phyloP scores from a whole-genome alignment of 2,113 vertebrate genomes.

The Mus pahari region DNA sequence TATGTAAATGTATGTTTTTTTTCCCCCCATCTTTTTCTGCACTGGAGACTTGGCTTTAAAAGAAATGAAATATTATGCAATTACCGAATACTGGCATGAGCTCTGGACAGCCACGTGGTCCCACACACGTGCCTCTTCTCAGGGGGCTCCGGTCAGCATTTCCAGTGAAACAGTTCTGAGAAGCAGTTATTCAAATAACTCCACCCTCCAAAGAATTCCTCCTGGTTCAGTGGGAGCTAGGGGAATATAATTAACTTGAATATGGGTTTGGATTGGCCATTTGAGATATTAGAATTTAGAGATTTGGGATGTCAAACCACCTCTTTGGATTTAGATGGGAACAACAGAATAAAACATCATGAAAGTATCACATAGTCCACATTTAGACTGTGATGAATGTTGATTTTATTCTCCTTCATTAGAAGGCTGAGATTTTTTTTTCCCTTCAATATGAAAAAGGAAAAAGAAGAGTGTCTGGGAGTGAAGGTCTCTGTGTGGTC shows the following conservation, averaged over 20 bases:
- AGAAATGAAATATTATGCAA: neutral
- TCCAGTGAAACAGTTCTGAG: slow-evolving; percentile 47
- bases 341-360: slow-evolving; percentile 48
- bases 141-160: slow-evolving; percentile 4
- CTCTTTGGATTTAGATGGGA: slow-evolving; percentile 56
- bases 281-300: slow-evolving; percentile 62
- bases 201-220: slow-evolving; percentile 67
- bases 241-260: slow-evolving; percentile 67
- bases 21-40: slow-evolving; percentile 25
- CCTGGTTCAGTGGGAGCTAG: slow-evolving; percentile 54
- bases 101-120: neutral
- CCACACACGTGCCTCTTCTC: neutral
- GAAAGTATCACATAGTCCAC: slow-evolving; percentile 53
- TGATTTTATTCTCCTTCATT: slow-evolving; percentile 18
- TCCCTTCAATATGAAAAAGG: slow-evolving; percentile 37
- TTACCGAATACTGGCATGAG: neutral
- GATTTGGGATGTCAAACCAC: slow-evolving; percentile 45
- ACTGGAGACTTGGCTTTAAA: neutral
- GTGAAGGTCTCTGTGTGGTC: neutral
- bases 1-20: too few relatives aligned
- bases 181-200: slow-evolving; percentile 62
- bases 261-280: slow-evolving; percentile 58
- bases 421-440: slow-evolving; percentile 45
- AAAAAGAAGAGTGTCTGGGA: neutral
- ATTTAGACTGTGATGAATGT: slow-evolving; percentile 66